phyloP scores from a whole-genome alignment of 1,140 invertebrate species.

The Drosophila repletoides region DNA sequence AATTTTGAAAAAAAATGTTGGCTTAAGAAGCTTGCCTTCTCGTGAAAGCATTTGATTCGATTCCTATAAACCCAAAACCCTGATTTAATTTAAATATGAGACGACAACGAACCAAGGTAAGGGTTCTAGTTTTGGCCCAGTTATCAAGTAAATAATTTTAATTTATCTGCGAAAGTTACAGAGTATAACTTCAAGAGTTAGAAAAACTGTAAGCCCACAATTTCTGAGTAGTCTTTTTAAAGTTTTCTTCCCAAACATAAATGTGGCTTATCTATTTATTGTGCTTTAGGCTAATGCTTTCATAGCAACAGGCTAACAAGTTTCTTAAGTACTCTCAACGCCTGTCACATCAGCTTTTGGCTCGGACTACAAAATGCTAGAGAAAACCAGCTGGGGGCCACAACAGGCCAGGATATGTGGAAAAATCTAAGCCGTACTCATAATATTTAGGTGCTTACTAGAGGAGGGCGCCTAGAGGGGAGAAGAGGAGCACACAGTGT shows the following conservation, averaged over 20 bases:
- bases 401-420: neutral
- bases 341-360: constrained; percentile 17
- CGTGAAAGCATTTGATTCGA: no score
- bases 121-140: no score
- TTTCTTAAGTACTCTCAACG: constrained; percentile 16
- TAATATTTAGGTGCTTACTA: constrained; percentile 53
- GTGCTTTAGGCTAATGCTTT: constrained; percentile 4
- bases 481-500: constrained; percentile 24
- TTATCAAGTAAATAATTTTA: no score
- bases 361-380: neutral
- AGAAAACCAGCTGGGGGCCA: neutral
- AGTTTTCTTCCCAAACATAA: neutral
- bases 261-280: neutral
- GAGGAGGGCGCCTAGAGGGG: constrained; percentile 4
- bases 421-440: constrained; percentile 39
- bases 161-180: no score
- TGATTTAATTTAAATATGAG: no score
- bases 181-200: no score
- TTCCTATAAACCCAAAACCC: no score
- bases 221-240: neutral
- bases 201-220: neutral
- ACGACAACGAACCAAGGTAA: no score
- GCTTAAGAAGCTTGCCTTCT: no score
- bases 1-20: no score
- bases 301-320: constrained; percentile 29